These are phyloP conservation scores for Pteropus alecto DNA, from an alignment of 2,113 vertebrate species.

Conservation along the genomic window DNA sequence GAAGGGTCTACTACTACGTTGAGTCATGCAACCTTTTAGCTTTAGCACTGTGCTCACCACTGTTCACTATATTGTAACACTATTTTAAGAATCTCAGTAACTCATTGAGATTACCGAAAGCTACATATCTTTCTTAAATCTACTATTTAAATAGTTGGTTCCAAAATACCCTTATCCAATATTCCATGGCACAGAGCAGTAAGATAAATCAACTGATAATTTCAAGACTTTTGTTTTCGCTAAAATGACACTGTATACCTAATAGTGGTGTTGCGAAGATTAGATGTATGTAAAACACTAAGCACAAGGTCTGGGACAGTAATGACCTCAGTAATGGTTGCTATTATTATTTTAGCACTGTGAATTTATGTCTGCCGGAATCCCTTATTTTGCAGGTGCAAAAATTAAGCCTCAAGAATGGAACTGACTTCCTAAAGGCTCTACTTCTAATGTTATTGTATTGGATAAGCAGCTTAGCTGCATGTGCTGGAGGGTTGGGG, in stretches of 20 bases:
- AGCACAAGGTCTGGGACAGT: not conserved
- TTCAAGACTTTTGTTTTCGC: not conserved
- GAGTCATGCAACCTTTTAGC: not conserved
- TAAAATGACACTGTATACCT: not conserved
- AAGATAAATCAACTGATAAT: not conserved
- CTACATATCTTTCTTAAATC: not conserved
- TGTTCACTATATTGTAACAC: not conserved
- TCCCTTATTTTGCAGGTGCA: constrained; percentile 51
- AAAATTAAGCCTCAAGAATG: constrained; percentile 33
- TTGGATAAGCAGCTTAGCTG: constrained; percentile 50
- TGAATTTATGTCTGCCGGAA: not conserved
- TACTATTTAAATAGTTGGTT: not conserved
- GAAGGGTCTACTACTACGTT: not conserved
- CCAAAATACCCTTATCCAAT: not conserved
- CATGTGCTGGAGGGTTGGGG: not conserved
- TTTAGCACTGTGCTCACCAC: not conserved
- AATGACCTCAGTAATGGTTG: not conserved
- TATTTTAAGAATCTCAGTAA: not conserved
- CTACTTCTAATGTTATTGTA: constrained; percentile 34
- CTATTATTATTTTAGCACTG: not conserved
- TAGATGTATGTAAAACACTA: constrained; percentile 19
- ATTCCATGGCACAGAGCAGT: not conserved
- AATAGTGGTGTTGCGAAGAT: not conserved
- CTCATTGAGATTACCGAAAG: not conserved
- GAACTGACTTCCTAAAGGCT: constrained; percentile 19